phyloP scores from a whole-genome alignment of 2,797 vertebrate species.

The Chloroceryle inda region DNA sequence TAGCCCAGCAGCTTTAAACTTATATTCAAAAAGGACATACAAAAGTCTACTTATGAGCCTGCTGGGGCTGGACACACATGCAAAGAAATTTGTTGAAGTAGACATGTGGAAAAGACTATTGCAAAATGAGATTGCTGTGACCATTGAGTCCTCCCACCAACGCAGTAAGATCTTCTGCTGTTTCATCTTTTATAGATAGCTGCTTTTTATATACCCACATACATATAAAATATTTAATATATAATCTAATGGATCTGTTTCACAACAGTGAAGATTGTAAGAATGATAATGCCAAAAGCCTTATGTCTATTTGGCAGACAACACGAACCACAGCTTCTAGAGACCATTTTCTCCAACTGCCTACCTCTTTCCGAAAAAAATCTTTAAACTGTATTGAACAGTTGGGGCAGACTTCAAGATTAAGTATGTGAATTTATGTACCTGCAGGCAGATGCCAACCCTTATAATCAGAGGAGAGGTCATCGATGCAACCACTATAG shows the following conservation, averaged over 20 bases:
- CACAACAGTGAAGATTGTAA: conserved; percentile 2
- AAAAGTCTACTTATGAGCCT: background rate
- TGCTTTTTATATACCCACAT: background rate
- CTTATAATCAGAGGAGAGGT: background rate
- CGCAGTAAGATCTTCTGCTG: background rate
- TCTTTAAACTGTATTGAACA: background rate
- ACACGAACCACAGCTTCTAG: background rate
- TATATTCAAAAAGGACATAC: background rate
- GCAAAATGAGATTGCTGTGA: background rate
- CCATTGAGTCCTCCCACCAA: background rate
- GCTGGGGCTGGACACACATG: background rate
- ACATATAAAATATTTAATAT: background rate
- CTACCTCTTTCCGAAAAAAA: background rate
- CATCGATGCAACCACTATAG: background rate
- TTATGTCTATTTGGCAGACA: background rate
- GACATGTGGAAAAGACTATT: background rate
- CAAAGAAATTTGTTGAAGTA: background rate
- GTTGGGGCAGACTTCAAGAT: background rate
- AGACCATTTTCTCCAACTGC: background rate
- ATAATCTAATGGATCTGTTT: conserved; percentile 12
- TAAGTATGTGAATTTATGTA: background rate
- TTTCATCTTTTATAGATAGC: background rate
- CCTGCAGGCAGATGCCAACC: background rate
- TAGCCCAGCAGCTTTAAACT: background rate
- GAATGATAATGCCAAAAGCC: background rate